Conservation (phyloP, 92 coral and sea anemone species). For the Porites rus region DNA sequence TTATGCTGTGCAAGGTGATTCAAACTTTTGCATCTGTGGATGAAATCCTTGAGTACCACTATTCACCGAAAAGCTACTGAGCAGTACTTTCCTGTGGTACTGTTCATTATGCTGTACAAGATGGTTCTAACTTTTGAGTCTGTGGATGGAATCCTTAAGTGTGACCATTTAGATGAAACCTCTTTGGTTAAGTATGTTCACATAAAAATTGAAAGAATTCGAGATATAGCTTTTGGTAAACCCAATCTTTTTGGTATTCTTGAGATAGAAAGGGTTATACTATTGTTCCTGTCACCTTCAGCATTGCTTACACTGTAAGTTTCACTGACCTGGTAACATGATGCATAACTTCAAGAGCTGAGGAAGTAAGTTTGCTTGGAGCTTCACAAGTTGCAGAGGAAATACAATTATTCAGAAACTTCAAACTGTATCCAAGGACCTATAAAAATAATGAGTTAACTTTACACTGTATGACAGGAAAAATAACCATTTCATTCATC, state of each 20-base stretch:
- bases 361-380: constrained; percentile 11
- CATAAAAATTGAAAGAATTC: no score
- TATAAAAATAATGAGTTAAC: not conserved
- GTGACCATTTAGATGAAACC: no score
- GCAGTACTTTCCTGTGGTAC: no score
- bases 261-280: no score
- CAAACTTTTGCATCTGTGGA: constrained; percentile 3
- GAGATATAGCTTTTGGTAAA: no score
- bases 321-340: constrained; percentile 48
- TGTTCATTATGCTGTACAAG: no score
- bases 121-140: no score
- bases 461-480: not conserved
- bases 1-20: not conserved
- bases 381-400: not conserved
- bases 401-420: constrained; percentile 51
- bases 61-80: no score
- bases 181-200: no score
- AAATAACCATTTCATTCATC: not conserved
- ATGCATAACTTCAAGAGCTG: constrained; percentile 54
- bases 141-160: no score
- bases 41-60: no score
- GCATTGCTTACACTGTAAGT: not conserved
- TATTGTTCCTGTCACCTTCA: not conserved
- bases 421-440: constrained; percentile 72
- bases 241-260: no score